phyloP scores from a whole-genome alignment of 2,797 vertebrate species.

The Chelon auratus region DNA sequence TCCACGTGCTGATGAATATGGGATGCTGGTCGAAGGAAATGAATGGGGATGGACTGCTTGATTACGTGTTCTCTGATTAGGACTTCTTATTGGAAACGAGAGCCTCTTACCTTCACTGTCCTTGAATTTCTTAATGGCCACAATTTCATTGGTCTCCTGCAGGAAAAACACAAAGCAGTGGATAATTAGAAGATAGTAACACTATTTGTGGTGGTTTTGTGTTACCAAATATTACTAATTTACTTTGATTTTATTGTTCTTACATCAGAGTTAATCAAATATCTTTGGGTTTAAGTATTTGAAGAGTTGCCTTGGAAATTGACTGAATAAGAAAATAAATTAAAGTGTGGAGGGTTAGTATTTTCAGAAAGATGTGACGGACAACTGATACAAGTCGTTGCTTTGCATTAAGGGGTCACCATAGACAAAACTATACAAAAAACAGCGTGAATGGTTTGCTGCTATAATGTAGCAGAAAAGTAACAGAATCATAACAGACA shows the following conservation, averaged over 20 bases:
- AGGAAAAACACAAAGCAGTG: conserved; percentile 72
- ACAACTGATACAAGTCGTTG: neutral
- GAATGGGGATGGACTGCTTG: neutral
- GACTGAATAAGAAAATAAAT: too few relatives aligned
- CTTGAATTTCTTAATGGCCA: conserved; percentile 99
- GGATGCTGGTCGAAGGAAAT: conserved; percentile 4
- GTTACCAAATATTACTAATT: neutral
- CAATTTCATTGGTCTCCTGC: conserved; percentile 99
- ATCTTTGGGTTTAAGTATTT: too few relatives aligned
- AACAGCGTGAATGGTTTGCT: neutral
- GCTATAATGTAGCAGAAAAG: neutral
- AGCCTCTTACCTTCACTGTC: conserved; percentile 96
- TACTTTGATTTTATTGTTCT: neutral
- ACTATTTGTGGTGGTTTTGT: neutral
- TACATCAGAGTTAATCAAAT: too few relatives aligned
- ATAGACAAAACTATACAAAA: neutral
- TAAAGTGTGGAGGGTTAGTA: too few relatives aligned
- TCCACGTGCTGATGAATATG: neutral
- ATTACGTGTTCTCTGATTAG: neutral
- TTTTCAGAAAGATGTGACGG: too few relatives aligned
- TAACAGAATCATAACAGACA: neutral
- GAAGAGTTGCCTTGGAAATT: too few relatives aligned
- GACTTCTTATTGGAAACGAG: conserved; percentile 14
- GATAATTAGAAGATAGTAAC: conserved; percentile 39
- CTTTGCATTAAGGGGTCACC: neutral